Percentiles rank a stretch among this genome's conserved stretches.
These are phyloP conservation scores for Epinephelus malabaricus DNA, from an alignment of 2,797 vertebrate genomes.

Conservation along the genomic window DNA sequence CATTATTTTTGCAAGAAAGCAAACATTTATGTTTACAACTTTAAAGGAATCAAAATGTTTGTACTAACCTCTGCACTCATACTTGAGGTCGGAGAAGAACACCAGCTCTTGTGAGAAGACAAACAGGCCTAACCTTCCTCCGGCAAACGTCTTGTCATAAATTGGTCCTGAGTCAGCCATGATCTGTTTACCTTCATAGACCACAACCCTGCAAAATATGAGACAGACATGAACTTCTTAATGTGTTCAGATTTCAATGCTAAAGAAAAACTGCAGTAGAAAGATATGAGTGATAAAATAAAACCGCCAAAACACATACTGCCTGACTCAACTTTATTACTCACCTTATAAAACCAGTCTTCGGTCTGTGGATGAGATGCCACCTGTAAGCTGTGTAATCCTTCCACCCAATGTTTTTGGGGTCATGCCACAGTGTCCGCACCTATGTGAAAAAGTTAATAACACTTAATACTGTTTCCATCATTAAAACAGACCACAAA, in stretches of 20 bases:
- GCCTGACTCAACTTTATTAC: background rate
- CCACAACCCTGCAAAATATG: constrained; percentile 90
- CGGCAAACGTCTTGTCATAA: constrained; percentile 95
- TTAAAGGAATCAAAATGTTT: constrained; percentile 16
- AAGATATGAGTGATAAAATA: background rate
- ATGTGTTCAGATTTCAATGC: background rate
- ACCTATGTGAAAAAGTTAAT: constrained; percentile 84
- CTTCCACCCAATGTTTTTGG: constrained; percentile 98
- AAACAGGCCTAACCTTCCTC: constrained; percentile 96
- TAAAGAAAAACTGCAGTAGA: background rate
- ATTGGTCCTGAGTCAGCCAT: constrained; percentile 98
- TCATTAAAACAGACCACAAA: constrained; percentile 16
- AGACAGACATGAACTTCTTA: background rate
- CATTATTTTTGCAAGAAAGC: no score
- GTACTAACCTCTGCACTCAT: constrained; percentile 97
- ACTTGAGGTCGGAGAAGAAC: constrained; percentile 99
- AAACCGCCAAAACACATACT: background rate
- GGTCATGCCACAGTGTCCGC: constrained; percentile 97
- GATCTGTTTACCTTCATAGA: constrained; percentile 98
- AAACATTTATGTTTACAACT: no score
- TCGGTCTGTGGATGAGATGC: constrained; percentile 97
- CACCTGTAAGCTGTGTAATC: constrained; percentile 99
- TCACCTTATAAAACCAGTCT: constrained; percentile 98
- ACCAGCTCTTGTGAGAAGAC: constrained; percentile 99
- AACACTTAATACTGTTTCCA: background rate